Percentiles rank a stretch among this genome's conserved stretches.
These are phyloP conservation scores for Geodia barretti DNA, from an alignment of 37 sponge, comb jelly and placozoan species.

Conservation along the genomic window DNA sequence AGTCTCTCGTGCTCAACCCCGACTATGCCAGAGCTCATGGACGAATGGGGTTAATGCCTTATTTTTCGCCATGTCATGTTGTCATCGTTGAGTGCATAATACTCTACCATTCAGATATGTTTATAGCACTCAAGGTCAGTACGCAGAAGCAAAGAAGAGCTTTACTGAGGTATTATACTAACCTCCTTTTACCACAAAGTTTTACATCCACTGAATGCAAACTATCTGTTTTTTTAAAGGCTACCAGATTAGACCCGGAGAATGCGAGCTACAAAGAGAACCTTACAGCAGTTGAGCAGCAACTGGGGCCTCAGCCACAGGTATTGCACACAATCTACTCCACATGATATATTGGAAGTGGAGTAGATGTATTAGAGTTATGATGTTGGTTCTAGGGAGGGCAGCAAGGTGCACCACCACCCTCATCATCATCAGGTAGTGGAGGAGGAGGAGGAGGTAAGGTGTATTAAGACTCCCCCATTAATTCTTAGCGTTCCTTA, in stretches of 20 bases:
- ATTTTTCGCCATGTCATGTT: not conserved
- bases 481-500: too few species aligned
- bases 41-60: constrained; percentile 51
- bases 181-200: not conserved
- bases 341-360: too few species aligned
- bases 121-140: constrained; percentile 24
- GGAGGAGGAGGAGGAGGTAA: constrained; percentile 14
- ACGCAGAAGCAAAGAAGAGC: constrained; percentile 20
- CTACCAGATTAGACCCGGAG: constrained; percentile 47
- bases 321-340: too few species aligned
- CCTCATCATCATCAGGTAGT: not conserved
- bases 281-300: constrained; percentile 35
- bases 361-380: too few species aligned
- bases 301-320: constrained; percentile 8
- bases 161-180: constrained; percentile 38
- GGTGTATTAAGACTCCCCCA: not conserved
- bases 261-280: constrained; percentile 49
- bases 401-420: not conserved
- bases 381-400: not conserved
- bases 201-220: not conserved
- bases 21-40: constrained; percentile 73
- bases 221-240: constrained; percentile 13
- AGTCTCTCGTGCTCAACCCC: constrained; percentile 57
- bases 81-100: not conserved
- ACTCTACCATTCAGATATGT: constrained; percentile 20